These are phyloP conservation scores for Phymastichus coffea DNA, from an alignment of 1,140 invertebrate genomes.

Conservation along the genomic window DNA sequence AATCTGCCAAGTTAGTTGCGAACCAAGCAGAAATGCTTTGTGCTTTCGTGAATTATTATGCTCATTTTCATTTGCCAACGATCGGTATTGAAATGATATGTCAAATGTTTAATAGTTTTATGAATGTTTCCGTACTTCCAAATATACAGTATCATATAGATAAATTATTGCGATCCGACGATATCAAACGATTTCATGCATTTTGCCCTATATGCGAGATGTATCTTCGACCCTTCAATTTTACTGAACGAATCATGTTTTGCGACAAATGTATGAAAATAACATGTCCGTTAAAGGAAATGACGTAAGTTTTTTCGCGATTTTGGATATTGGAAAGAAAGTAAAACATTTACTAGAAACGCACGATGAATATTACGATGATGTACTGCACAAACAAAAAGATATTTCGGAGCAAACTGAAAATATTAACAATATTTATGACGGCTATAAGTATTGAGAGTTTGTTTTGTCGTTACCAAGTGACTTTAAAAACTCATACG, in stretches of 20 bases:
- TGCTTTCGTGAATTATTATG: no score
- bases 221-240: background rate
- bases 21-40: no score
- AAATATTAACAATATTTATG: background rate
- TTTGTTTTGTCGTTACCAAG: background rate
- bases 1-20: no score
- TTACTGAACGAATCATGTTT: background rate
- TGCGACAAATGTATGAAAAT: background rate
- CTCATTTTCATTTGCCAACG: background rate
- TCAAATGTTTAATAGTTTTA: background rate
- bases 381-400: background rate
- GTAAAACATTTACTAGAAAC: background rate
- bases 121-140: background rate
- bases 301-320: background rate
- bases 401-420: background rate
- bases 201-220: background rate
- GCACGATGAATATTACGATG: background rate
- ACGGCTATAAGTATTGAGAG: background rate
- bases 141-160: background rate
- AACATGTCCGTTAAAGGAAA: background rate
- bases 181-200: background rate
- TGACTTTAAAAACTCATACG: background rate
- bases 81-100: background rate
- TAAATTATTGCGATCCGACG: background rate
- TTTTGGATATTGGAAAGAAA: background rate